phyloP scores from a whole-genome alignment of 2,113 vertebrate species.

The Nettapus auritus region DNA sequence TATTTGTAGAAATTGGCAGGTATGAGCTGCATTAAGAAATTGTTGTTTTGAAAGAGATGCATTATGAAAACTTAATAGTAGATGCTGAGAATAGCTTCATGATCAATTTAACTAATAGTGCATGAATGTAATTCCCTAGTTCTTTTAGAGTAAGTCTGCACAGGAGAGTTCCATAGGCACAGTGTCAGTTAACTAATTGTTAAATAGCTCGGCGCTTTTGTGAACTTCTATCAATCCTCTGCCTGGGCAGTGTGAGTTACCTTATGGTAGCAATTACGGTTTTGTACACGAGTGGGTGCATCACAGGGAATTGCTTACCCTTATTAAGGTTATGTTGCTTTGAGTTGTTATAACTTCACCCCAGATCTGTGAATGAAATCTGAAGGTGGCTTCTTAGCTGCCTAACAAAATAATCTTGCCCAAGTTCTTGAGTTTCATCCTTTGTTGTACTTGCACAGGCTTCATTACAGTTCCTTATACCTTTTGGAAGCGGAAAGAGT shows the following conservation, averaged over 20 bases:
- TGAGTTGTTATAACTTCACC: neutral
- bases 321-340: neutral
- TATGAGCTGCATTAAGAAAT: neutral
- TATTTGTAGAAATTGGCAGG: neutral
- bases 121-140: neutral
- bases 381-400: neutral
- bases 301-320: neutral
- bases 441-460: neutral
- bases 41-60: neutral
- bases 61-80: neutral
- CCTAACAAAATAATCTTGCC: neutral
- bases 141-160: neutral
- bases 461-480: neutral
- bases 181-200: neutral
- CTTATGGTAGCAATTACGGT: accelerated
- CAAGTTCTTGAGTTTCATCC: neutral
- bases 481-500: neutral
- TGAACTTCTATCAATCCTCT: neutral
- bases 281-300: neutral
- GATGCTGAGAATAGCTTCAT: neutral
- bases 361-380: neutral
- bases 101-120: neutral
- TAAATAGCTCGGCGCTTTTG: neutral
- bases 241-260: neutral
- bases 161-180: too few species aligned